Evolutionary conservation across 2,888 invertebrate species (phyloP).

Genomic region (Mesorhabditis spiculigera): DNA sequence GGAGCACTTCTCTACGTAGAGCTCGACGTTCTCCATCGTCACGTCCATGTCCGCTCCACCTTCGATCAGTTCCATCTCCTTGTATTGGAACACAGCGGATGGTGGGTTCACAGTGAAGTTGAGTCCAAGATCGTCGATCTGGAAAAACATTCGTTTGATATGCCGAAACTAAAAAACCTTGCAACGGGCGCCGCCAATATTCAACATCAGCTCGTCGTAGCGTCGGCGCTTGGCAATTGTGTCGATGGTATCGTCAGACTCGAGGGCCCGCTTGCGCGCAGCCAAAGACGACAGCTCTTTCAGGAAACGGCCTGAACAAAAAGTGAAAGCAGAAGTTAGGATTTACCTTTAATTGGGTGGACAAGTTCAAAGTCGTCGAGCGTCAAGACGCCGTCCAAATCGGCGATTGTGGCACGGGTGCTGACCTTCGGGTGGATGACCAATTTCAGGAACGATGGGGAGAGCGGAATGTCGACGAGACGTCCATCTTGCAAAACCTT

Average conservation of each 20-base stretch:
- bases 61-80: slow-evolving; percentile 58
- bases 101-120: slow-evolving; percentile 51
- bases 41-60: slow-evolving; percentile 66
- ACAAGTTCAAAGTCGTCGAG: slow-evolving; percentile 53
- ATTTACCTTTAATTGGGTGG: slow-evolving; percentile 37
- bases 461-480: slow-evolving; percentile 89
- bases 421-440: slow-evolving; percentile 48
- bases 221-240: slow-evolving; percentile 31
- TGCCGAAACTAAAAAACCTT: slow-evolving; percentile 6
- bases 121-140: not conserved
- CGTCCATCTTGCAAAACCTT: slow-evolving; percentile 89
- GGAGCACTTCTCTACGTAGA: slow-evolving; percentile 81
- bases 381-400: slow-evolving; percentile 34
- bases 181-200: slow-evolving; percentile 60
- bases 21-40: slow-evolving; percentile 81
- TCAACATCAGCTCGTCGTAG: slow-evolving; percentile 66
- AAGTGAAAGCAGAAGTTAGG: not conserved
- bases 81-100: slow-evolving; percentile 59
- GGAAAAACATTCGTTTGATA: not conserved
- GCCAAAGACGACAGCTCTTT: slow-evolving; percentile 69
- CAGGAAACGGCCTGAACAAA: slow-evolving; percentile 66
- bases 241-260: slow-evolving; percentile 28
- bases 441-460: slow-evolving; percentile 87
- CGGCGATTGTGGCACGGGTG: slow-evolving; percentile 17
- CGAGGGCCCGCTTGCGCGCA: slow-evolving; percentile 69